These are phyloP conservation scores for Periphyllus acericola DNA, from an alignment of 2,888 invertebrate species.

Conservation along the genomic window DNA sequence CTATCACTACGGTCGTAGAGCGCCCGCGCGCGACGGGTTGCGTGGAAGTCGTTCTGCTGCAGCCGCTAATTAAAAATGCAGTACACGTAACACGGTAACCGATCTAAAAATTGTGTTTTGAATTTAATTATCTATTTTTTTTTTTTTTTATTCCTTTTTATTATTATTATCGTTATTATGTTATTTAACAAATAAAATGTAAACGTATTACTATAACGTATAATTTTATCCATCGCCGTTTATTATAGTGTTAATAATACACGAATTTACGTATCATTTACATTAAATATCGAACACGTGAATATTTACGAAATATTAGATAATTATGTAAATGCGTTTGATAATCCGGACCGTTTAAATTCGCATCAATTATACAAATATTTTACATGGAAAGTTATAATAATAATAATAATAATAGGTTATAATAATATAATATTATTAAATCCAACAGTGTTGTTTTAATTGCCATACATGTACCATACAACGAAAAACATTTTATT, in stretches of 20 bases:
- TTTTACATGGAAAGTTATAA: background rate
- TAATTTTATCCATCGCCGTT: background rate
- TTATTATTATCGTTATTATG: background rate
- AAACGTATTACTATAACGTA: background rate
- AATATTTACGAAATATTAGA: background rate
- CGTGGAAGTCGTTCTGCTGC: background rate
- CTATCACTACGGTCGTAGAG: background rate
- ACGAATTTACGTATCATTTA: background rate
- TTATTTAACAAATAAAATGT: background rate
- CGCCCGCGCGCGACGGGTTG: background rate
- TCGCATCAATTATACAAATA: background rate
- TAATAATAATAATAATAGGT: background rate
- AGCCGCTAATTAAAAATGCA: conserved; percentile 21
- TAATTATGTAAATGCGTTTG: background rate
- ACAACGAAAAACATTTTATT: background rate
- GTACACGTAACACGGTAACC: conserved; percentile 26
- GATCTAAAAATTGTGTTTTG: conserved; percentile 20
- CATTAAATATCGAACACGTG: background rate
- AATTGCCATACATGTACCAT: background rate
- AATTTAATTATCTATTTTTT: background rate
- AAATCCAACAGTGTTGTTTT: too few relatives aligned
- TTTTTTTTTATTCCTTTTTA: background rate
- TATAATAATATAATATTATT: background rate
- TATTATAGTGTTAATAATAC: background rate
- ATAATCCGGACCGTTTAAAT: background rate